A percentile compares a stretch with the other conserved stretches of the same genome.
phyloP scores from a whole-genome alignment of 2,888 invertebrate species.

The Pachliopta kotzebuea region DNA sequence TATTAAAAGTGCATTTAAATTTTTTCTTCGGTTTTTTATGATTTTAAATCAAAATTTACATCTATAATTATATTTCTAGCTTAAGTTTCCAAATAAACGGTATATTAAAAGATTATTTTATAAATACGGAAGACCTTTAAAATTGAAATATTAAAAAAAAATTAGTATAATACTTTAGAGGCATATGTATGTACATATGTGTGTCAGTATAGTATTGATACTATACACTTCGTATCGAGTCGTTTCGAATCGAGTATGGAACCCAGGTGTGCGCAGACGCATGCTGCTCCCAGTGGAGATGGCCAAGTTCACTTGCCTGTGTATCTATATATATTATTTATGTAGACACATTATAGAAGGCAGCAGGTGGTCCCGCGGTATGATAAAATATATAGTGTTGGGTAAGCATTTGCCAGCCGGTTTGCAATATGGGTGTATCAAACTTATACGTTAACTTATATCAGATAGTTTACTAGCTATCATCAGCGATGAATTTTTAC shows the following conservation, averaged over 20 bases:
- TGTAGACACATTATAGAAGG: conserved; percentile 22
- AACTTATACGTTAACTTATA: neutral
- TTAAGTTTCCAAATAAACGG: too few relatives aligned
- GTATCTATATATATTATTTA: conserved; percentile 24
- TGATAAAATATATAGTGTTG: conserved; percentile 29
- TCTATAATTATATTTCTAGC: too few relatives aligned
- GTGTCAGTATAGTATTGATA: conserved; percentile 7
- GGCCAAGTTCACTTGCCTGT: conserved; percentile 26
- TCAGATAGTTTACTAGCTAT: conserved; percentile 7
- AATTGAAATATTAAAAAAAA: neutral
- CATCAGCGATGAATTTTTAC: conserved; percentile 4
- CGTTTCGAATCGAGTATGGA: conserved; percentile 5
- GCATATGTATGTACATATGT: too few relatives aligned
- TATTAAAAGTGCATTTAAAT: too few relatives aligned
- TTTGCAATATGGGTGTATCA: conserved; percentile 26
- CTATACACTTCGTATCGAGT: neutral
- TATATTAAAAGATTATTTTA: too few relatives aligned
- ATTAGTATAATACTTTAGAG: neutral
- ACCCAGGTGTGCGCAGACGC: conserved; percentile 32
- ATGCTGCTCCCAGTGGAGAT: conserved; percentile 25
- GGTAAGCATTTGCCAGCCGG: conserved; percentile 26
- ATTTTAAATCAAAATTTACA: too few relatives aligned
- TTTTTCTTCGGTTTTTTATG: too few relatives aligned
- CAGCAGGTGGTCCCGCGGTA: conserved; percentile 26
- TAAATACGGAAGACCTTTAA: too few relatives aligned